Evolutionary conservation across 2,888 invertebrate genomes (phyloP), one percentile per base, ranked within the genome.

Genomic region (Epicampocera succincta): DNA sequence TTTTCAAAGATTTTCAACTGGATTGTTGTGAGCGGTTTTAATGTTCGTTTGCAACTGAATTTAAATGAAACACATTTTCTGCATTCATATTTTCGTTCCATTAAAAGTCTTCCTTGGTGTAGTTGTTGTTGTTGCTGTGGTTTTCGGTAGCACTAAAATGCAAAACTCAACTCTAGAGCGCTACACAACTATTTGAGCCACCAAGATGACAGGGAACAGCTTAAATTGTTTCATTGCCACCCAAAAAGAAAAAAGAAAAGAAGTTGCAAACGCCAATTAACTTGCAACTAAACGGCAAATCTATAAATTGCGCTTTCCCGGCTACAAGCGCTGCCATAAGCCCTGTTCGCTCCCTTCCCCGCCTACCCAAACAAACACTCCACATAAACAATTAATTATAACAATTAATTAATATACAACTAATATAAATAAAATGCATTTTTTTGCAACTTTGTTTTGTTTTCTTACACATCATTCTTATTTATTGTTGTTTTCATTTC

Each of bases 31-130:
- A 82, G 78, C 82, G 82, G 74, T 82, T 75, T 82, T 74, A 82
- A 58, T 79, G 82, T 82, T 82, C 82, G 82, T 82, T 82, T 82
- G 82, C 82, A 82, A 82, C 82, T 82, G 82, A 82, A 66, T 74
- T 79, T 71, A 71, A 60, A 79, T 74, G 78, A 82, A 82, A 82
- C 78, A 78, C 2, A 66, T 71, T 75, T 82, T 82, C 60, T 79
- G 82, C 82, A 78, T 74, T 65, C 65, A 60, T 33, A 78, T 72
- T 65, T 78, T 65, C 46, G 56, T 78, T 82, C 69, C 73, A 74
- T 63, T 56, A 3, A 66, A 46, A 40, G 6, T 25, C 50, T 54
- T 63, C 29, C 15, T 71, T 3, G 13, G 15, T 52, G 25, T 44
- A 9, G n/a, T 33, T n/a, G n/a, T n/a, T n/a, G n/a, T n/a, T n/a